phyloP scores from a whole-genome alignment of 2,888 invertebrate genomes.

The Nomada fabriciana region DNA sequence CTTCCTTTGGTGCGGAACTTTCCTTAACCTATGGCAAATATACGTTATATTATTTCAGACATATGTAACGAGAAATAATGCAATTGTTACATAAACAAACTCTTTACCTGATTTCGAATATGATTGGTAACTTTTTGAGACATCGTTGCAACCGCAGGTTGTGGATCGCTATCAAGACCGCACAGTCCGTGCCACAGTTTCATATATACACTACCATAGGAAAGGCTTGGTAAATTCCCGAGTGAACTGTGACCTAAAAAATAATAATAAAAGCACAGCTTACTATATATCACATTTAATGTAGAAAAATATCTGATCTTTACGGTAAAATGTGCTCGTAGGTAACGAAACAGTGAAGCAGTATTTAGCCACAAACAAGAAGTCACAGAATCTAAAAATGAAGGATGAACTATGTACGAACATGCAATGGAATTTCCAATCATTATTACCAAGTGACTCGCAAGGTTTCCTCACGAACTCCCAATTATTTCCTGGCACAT shows the following conservation, averaged over 20 bases:
- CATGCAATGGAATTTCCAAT: conserved; percentile 70
- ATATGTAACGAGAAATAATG: background rate
- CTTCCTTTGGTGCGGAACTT: conserved; percentile 83
- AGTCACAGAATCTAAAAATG: conserved; percentile 41
- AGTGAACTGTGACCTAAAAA: conserved; percentile 82
- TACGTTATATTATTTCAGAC: background rate
- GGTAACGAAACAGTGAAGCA: conserved; percentile 36
- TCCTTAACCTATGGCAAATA: conserved; percentile 82
- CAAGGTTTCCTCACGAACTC: conserved; percentile 84
- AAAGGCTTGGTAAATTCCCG: conserved; percentile 85
- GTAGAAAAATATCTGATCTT: conserved; percentile 18
- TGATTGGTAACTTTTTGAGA: conserved; percentile 92
- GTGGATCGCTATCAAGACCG: conserved; percentile 93
- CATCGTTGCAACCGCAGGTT: conserved; percentile 92
- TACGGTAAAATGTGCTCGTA: conserved; percentile 47
- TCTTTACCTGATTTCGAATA: conserved; percentile 89
- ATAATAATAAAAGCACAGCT: conserved; percentile 35
- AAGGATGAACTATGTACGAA: conserved; percentile 64
- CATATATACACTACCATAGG: conserved; percentile 92
- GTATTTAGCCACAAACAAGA: conserved; percentile 35
- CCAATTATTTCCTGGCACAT: conserved; percentile 83
- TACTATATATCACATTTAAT: conserved; percentile 9
- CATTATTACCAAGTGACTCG: conserved; percentile 83
- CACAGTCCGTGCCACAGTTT: conserved; percentile 95
- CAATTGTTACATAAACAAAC: conserved; percentile 6